Evolutionary conservation across 2,113 vertebrate species (phyloP).

Genomic region (Myotis lucifugus): DNA sequence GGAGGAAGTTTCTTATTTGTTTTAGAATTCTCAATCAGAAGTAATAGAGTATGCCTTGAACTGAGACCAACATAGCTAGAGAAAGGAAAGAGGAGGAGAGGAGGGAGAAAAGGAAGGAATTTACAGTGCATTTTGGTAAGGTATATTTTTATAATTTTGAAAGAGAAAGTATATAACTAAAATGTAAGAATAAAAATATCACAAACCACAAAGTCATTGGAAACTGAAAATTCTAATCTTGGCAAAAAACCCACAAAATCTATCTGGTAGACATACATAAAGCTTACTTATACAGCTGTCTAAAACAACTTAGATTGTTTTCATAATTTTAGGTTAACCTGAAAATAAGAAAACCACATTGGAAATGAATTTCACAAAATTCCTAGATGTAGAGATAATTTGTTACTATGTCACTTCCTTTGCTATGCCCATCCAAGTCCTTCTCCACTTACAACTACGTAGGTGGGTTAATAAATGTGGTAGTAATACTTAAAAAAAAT

Average conservation of each 20-base stretch:
- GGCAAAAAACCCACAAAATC: neutral
- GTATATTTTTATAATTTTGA: slow-evolving; percentile 7
- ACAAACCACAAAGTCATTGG: neutral
- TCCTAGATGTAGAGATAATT: neutral
- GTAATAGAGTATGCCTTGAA: neutral
- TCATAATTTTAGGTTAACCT: neutral
- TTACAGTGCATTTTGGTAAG: neutral
- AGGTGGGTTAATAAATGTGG: neutral
- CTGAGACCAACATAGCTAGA: neutral
- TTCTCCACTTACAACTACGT: neutral
- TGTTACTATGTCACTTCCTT: neutral
- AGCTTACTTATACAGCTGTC: neutral
- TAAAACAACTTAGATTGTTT: slow-evolving; percentile 47
- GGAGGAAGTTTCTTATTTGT: neutral
- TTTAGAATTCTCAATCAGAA: neutral
- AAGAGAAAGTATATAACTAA: slow-evolving; percentile 46
- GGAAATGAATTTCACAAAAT: slow-evolving; percentile 2
- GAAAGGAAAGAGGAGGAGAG: neutral
- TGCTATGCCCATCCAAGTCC: neutral
- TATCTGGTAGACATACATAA: neutral
- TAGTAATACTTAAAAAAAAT: neutral
- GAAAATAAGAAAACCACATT: neutral
- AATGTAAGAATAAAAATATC: slow-evolving; percentile 23
- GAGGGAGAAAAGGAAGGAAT: neutral
- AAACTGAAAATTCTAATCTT: slow-evolving; percentile 33